These are phyloP conservation scores for Colinus virginianus DNA, from an alignment of 2,113 vertebrate genomes.

Conservation along the genomic window DNA sequence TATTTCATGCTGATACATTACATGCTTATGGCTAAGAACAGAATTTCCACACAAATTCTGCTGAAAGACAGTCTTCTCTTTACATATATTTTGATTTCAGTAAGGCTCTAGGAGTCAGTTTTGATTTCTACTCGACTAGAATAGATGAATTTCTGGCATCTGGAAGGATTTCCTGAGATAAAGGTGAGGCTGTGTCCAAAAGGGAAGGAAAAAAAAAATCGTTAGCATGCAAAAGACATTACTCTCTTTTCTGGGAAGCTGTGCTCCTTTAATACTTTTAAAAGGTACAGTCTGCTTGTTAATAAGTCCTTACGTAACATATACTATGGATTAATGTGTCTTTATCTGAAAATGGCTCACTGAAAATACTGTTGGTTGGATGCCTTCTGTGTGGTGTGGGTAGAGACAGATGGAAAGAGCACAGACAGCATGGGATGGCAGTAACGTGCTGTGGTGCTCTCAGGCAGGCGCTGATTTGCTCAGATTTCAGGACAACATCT, in stretches of 20 bases:
- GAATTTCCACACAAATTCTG: not conserved
- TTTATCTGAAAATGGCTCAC: not conserved
- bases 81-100: not conserved
- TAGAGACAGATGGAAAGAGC: not conserved
- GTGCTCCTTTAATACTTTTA: not conserved
- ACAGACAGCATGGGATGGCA: not conserved
- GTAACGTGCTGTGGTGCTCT: not conserved
- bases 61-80: not conserved
- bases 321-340: not conserved
- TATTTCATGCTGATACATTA: not conserved
- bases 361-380: not conserved
- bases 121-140: not conserved
- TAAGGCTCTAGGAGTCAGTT: not conserved
- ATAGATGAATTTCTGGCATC: not conserved
- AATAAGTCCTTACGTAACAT: not conserved
- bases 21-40: not conserved
- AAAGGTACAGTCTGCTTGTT: not conserved
- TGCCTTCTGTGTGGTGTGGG: not conserved
- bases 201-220: not conserved
- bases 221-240: not conserved
- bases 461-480: not conserved
- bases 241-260: not conserved
- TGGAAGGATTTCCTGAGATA: not conserved
- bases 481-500: not conserved
- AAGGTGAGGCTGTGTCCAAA: not conserved